Conservation (phyloP, 2,113 vertebrate genomes). For the Labrus mixtus region DNA sequence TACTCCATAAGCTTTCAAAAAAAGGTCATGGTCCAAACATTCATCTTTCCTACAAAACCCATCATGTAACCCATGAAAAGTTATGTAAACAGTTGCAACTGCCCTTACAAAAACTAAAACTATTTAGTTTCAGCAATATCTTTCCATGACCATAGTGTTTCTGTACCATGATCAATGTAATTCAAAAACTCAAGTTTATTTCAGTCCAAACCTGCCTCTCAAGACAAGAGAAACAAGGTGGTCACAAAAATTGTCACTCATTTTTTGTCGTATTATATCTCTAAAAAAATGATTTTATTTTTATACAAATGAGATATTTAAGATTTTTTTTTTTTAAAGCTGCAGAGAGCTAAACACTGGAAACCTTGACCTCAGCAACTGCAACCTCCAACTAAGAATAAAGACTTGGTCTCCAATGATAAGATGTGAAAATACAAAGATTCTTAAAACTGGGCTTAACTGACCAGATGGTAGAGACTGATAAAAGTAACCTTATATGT, state of each 20-base stretch:
- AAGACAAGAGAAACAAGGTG: constrained; percentile 12
- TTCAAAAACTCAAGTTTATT: constrained; percentile 28
- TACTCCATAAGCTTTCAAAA: constrained; percentile 49
- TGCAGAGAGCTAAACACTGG: constrained; percentile 32
- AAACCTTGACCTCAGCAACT: constrained; percentile 19
- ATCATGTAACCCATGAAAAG: constrained; percentile 23
- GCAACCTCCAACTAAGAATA: constrained; percentile 3
- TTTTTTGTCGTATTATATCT: constrained; percentile 17
- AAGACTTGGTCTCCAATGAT: background rate
- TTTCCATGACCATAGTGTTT: constrained; percentile 18
- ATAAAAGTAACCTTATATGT: constrained; percentile 2
- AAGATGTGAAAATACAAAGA: constrained; percentile 3
- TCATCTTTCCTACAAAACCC: constrained; percentile 51
- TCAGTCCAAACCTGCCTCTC: background rate
- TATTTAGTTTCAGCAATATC: constrained; percentile 42
- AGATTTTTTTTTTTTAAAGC: constrained; percentile 33
- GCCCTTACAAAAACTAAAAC: constrained; percentile 40
- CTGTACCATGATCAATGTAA: constrained; percentile 18
- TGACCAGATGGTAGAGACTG: background rate
- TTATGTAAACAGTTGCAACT: constrained; percentile 46
- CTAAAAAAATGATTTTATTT: constrained; percentile 24
- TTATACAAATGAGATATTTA: constrained; percentile 16
- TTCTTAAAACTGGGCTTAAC: constrained; percentile 7
- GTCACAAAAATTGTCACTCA: constrained; percentile 38
- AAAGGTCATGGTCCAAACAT: constrained; percentile 53